These are phyloP conservation scores for Magallana ariakensis DNA, from an alignment of 1,140 invertebrate species.

Conservation along the genomic window DNA sequence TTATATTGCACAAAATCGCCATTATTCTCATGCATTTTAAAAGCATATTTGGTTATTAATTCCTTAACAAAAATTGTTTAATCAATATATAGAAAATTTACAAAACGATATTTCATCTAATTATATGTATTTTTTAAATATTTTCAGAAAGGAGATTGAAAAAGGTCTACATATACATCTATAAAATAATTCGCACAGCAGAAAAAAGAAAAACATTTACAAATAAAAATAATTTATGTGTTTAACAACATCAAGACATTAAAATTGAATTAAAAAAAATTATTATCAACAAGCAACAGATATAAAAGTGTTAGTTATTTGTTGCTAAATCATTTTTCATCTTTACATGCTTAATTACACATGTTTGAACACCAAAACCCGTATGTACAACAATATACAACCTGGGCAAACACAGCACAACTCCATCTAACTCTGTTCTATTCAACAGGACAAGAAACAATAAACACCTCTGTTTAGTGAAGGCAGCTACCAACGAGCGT, in stretches of 20 bases:
- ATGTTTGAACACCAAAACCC: too few species aligned
- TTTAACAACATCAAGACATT: background rate
- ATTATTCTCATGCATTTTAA: background rate
- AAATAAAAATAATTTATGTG: background rate
- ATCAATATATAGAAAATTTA: too few species aligned
- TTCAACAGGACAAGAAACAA: too few species aligned
- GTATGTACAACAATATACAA: too few species aligned
- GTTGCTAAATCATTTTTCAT: background rate
- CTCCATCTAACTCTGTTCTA: too few species aligned
- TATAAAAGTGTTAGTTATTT: background rate
- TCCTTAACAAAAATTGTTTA: too few species aligned
- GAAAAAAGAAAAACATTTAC: background rate
- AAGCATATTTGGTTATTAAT: background rate
- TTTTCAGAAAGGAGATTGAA: constrained; percentile 7
- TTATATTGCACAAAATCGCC: too few species aligned
- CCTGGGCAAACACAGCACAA: too few species aligned
- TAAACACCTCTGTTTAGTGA: too few species aligned
- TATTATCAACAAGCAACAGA: background rate
- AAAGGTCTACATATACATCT: constrained; percentile 32
- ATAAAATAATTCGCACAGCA: background rate
- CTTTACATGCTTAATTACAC: too few species aligned
- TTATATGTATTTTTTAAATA: background rate
- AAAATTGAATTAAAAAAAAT: background rate
- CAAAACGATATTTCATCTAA: background rate
- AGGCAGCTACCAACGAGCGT: too few species aligned